phyloP scores from a whole-genome alignment of 2,797 vertebrate species.

The Semotilus atromaculatus region DNA sequence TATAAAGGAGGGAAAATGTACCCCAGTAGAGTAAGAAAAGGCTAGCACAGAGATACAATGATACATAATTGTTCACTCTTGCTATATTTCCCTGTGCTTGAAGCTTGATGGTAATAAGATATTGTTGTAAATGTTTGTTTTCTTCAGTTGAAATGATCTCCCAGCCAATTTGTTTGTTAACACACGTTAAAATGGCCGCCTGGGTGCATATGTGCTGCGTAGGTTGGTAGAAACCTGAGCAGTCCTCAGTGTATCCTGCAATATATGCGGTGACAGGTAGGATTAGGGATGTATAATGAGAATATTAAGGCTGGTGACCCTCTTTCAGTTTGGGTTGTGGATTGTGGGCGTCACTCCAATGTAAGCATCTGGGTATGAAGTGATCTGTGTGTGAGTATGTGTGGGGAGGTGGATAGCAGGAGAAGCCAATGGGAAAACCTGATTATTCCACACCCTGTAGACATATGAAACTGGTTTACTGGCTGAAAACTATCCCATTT shows the following conservation, averaged over 20 bases:
- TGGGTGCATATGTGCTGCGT: slow-evolving; percentile 33
- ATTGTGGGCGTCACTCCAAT: slow-evolving; percentile 9
- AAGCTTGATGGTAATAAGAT: slow-evolving; percentile 12
- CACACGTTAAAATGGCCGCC: slow-evolving; percentile 17
- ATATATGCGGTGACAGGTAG: slow-evolving; percentile 20
- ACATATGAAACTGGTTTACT: not conserved
- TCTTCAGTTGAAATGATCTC: slow-evolving; percentile 30
- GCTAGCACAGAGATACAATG: not conserved
- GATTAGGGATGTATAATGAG: slow-evolving; percentile 22
- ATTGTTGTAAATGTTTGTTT: slow-evolving; percentile 33
- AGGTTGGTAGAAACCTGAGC: slow-evolving; percentile 32
- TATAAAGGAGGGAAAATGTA: slow-evolving; percentile 38
- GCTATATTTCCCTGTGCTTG: slow-evolving; percentile 15
- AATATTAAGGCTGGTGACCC: slow-evolving; percentile 32
- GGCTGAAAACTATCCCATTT: not conserved
- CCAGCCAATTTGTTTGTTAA: slow-evolving; percentile 14
- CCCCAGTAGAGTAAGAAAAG: slow-evolving; percentile 26
- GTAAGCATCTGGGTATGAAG: slow-evolving; percentile 18
- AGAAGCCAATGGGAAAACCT: slow-evolving; percentile 9
- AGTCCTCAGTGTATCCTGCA: slow-evolving; percentile 11
- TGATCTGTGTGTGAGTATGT: slow-evolving; percentile 4
- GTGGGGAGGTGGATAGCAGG: not conserved
- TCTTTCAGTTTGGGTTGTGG: slow-evolving; percentile 32
- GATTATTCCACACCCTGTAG: slow-evolving; percentile 25
- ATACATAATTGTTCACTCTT: slow-evolving; percentile 30